phyloP scores from a whole-genome alignment of 2,797 vertebrate genomes.

The Philypnodon macrostomus region DNA sequence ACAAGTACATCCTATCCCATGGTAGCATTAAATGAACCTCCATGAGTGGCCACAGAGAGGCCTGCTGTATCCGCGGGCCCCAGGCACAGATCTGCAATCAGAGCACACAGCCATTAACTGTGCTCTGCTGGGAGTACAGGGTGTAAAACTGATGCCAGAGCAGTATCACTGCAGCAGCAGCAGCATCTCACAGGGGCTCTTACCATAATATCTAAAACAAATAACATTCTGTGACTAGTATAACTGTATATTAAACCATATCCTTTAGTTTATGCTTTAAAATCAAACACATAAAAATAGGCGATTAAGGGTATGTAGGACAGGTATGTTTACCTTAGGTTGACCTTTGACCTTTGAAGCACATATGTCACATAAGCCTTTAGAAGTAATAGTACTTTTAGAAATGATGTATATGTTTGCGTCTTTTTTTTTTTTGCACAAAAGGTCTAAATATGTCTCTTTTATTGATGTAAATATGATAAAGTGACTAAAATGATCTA shows the following conservation, averaged over 20 bases:
- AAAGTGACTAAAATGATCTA: too few relatives aligned
- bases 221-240: too few relatives aligned
- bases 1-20: constrained; percentile 20
- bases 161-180: constrained; percentile 19
- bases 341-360: constrained; percentile 9
- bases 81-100: constrained; percentile 37
- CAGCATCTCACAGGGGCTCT: background rate
- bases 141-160: constrained; percentile 34
- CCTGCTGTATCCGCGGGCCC: constrained; percentile 20
- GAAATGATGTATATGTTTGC: background rate
- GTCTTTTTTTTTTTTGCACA: too few relatives aligned
- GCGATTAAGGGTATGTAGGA: too few relatives aligned
- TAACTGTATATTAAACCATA: too few relatives aligned
- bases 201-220: too few relatives aligned
- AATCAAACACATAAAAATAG: too few relatives aligned
- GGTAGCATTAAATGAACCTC: constrained; percentile 51
- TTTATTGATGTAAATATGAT: too few relatives aligned
- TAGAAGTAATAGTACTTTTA: background rate
- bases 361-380: constrained; percentile 1
- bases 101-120: constrained; percentile 36
- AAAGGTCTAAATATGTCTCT: too few relatives aligned
- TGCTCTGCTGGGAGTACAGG: constrained; percentile 20
- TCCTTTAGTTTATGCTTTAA: too few relatives aligned
- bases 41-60: constrained; percentile 21
- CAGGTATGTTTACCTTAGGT: background rate